A percentile compares a stretch with the other conserved stretches of the same genome.
phyloP scores from a whole-genome alignment of 2,888 invertebrate species.

The Cynaeus angustus region DNA sequence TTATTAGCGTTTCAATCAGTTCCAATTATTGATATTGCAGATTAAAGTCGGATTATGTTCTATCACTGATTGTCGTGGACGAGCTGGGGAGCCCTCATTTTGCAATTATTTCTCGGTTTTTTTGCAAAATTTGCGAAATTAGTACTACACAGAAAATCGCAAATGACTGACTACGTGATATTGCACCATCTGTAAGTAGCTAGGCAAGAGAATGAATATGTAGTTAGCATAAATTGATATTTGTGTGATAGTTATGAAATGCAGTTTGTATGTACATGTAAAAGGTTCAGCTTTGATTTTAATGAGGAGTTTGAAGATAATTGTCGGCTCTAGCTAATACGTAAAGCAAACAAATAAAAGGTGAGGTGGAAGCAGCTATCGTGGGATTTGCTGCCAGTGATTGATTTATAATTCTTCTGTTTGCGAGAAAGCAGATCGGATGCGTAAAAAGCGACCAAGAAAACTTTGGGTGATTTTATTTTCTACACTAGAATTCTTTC shows the following conservation, averaged over 20 bases:
- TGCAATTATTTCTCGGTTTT: slow-evolving; percentile 48
- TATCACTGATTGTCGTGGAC: slow-evolving; percentile 38
- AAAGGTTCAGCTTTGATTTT: slow-evolving; percentile 44
- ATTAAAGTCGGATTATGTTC: slow-evolving; percentile 35
- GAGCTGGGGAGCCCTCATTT: slow-evolving; percentile 20
- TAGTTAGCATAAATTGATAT: slow-evolving; percentile 67
- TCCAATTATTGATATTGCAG: slow-evolving; percentile 37
- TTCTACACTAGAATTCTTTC: no score
- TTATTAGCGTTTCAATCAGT: slow-evolving; percentile 34
- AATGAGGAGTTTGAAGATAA: slow-evolving; percentile 20
- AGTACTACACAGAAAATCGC: slow-evolving; percentile 57
- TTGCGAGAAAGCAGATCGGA: no score
- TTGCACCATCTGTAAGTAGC: slow-evolving; percentile 66
- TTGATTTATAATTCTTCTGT: background rate
- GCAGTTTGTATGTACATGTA: slow-evolving; percentile 52
- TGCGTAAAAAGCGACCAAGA: no score
- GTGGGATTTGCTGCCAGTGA: background rate
- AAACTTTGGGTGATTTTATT: no score
- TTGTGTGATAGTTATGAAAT: slow-evolving; percentile 62
- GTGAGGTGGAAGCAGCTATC: background rate
- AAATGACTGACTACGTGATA: slow-evolving; percentile 61
- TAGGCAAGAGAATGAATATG: slow-evolving; percentile 63
- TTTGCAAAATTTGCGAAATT: slow-evolving; percentile 51
- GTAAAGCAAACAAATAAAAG: slow-evolving; percentile 1
- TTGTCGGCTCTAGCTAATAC: background rate